phyloP scores from a whole-genome alignment of 2,888 invertebrate genomes.

The Cyclophora punctaria region DNA sequence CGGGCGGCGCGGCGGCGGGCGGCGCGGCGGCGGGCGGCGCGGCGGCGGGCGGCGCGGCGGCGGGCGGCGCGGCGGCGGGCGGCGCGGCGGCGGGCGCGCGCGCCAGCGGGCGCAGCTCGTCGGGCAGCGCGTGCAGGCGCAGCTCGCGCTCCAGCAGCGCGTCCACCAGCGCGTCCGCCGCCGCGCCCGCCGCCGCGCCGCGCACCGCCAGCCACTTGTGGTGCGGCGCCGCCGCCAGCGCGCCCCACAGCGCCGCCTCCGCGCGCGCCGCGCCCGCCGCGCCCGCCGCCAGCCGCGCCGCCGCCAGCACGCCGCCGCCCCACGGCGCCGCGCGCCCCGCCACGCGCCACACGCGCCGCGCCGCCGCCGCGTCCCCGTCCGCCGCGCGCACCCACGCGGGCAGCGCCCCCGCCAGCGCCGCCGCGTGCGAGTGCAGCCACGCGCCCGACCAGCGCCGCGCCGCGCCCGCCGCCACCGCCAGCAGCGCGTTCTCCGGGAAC shows the following conservation, averaged over 20 bases:
- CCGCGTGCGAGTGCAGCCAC: conserved; percentile 13
- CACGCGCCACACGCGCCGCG: conserved; percentile 24
- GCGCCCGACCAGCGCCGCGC: conserved; percentile 20
- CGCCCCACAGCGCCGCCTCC: neutral
- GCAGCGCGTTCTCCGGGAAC: conserved; percentile 31
- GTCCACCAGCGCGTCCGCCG: conserved; percentile 81
- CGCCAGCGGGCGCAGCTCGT: conserved; percentile 60
- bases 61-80: neutral
- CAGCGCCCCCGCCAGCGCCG: conserved; percentile 25
- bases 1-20: too few relatives aligned
- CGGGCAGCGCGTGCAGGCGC: conserved; percentile 83
- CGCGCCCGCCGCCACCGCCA: conserved; percentile 23
- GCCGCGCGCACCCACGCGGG: conserved; percentile 28
- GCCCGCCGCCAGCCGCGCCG: conserved; percentile 76
- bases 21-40: too few relatives aligned
- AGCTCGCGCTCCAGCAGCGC: conserved; percentile 83
- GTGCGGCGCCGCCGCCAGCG: conserved; percentile 8
- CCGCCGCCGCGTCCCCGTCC: conserved; percentile 10
- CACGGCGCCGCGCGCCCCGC: conserved; percentile 21
- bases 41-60: too few relatives aligned
- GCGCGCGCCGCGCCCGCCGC: conserved; percentile 20
- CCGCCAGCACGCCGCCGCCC: conserved; percentile 75
- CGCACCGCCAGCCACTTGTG: conserved; percentile 38
- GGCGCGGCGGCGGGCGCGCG: neutral
- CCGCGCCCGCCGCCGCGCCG: conserved; percentile 55